Base-by-base conservation (phyloP, 1,140 invertebrate species). In the Harpegnathos saltator region DNA sequence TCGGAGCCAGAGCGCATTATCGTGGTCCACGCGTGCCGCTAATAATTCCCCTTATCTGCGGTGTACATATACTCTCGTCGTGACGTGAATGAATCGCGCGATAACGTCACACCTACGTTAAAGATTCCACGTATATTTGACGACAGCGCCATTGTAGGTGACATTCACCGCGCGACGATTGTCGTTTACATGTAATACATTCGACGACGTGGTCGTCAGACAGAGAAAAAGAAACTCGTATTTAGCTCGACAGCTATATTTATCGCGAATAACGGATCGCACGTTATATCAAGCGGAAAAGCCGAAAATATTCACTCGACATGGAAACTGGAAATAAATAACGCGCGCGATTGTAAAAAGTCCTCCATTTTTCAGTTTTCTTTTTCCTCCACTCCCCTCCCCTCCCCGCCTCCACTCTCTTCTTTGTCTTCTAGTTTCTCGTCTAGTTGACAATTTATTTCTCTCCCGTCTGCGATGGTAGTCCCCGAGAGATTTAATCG, bases 21-120 rank as follows among this genome's bases (percentile, higher is more conserved):
- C 44, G 59, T n/a, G 17, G 74, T 38, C 74, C 82, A 80, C 74
- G 69, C 62, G 19, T 65, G 54, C 24, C n/a, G 17, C 58, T 19
- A 83, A 83, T 85, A 62, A 83, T 87, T 85, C 48, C 54, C 19
- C 77, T 85, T 85, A 87, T 88, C 82, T 56, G 17, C 38, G 22
- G 63, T n/a, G 38, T 56, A 74, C 54, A 52, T 56, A 59, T 56
- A 59, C 61, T 73, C 65, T 62, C 65, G 26, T 73, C 50, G 61
- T 84, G 44, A 73, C 38, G 38, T 44, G 62, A 78, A 71, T 33
- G 61, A 48, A 81, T 72, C 0, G 56, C 54, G 66, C 59, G 69
- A 74, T 82, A 73, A 82, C 56, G 78, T 73, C 44, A 73, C 50
- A 44, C 22, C 63, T 69, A 80, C 15, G 22, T 22, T 66, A 15